Evolutionary conservation across 2,797 vertebrate genomes (phyloP).

Genomic region (Ctenopoma multispine): DNA sequence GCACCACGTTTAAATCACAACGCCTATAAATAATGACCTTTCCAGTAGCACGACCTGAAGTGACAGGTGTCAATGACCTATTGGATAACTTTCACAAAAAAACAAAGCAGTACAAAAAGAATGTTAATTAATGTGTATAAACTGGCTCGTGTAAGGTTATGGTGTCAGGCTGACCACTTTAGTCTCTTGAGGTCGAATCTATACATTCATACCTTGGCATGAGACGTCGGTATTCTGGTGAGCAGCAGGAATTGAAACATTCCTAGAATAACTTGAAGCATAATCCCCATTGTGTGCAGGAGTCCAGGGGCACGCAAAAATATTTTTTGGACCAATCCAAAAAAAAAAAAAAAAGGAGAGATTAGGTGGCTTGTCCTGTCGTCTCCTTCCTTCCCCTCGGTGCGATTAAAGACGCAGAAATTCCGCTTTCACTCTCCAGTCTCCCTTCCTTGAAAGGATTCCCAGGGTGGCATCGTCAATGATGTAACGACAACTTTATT

Average conservation of each 20-base stretch:
- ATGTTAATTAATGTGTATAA: neutral
- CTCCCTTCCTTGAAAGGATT: constrained; percentile 62
- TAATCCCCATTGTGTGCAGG: constrained; percentile 87
- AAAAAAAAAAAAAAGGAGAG: constrained; percentile 10
- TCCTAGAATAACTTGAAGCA: constrained; percentile 89
- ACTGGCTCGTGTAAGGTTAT: neutral
- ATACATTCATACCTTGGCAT: constrained; percentile 81
- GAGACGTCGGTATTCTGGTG: constrained; percentile 83
- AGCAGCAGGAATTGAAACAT: constrained; percentile 89
- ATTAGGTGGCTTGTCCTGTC: constrained; percentile 21
- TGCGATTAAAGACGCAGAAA: constrained; percentile 60
- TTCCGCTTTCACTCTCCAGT: constrained; percentile 66
- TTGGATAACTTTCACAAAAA: constrained; percentile 64
- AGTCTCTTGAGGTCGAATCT: constrained; percentile 41
- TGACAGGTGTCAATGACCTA: constrained; percentile 81
- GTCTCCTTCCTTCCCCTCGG: constrained; percentile 31
- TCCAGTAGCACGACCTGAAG: constrained; percentile 33
- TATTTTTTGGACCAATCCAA: constrained; percentile 74
- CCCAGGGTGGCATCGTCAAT: constrained; percentile 69
- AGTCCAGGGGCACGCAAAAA: constrained; percentile 71
- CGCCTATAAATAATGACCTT: neutral
- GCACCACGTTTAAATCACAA: neutral
- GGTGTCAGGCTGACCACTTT: constrained; percentile 19
- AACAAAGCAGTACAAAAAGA: neutral
- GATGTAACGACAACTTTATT: constrained; percentile 56